Conservation (phyloP, 2,797 vertebrate species). For the Cossypha heuglini region DNA sequence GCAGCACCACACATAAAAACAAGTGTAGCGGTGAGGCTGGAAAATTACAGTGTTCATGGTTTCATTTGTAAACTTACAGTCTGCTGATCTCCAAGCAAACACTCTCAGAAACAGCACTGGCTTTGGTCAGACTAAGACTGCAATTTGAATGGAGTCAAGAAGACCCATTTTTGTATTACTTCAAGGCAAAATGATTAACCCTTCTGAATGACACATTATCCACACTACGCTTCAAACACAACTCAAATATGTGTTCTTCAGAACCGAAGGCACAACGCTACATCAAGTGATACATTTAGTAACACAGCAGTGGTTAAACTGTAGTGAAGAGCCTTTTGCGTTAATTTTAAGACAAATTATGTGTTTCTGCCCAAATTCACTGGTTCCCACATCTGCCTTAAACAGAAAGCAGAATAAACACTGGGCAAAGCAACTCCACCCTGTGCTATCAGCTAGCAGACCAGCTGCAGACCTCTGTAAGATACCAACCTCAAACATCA, state of each 20-base stretch:
- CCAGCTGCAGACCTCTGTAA: neutral
- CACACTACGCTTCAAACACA: accelerated
- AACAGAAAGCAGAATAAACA: neutral
- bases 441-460: neutral
- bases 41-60: neutral
- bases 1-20: neutral
- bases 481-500: neutral
- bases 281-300: neutral
- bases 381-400: neutral
- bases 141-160: neutral
- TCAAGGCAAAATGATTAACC: neutral
- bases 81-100: neutral
- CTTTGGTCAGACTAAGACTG: neutral
- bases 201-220: neutral
- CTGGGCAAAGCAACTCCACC: neutral
- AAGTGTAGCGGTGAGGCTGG: neutral
- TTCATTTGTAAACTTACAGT: neutral
- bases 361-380: neutral
- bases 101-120: neutral
- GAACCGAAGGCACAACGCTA: neutral
- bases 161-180: neutral
- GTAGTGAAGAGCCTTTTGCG: neutral
- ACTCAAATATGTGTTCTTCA: neutral
- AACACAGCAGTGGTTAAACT: neutral
- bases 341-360: neutral